These are phyloP conservation scores for Lynx canadensis DNA, from an alignment of 2,113 vertebrate genomes.

Conservation along the genomic window DNA sequence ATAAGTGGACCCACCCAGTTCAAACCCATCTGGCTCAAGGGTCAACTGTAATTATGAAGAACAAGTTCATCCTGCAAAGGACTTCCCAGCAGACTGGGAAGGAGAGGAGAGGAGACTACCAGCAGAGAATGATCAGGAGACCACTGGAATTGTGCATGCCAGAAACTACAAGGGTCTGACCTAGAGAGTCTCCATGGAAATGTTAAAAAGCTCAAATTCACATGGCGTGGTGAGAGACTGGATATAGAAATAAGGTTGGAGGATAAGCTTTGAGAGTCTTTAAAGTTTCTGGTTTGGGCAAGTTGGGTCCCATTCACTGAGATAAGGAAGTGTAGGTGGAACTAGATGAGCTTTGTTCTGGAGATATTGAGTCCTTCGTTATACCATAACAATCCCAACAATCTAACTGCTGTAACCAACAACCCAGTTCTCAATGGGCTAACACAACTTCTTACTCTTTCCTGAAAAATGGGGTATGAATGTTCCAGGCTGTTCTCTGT, in stretches of 20 bases:
- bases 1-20: background rate
- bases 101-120: background rate
- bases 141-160: too few relatives aligned
- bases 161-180: background rate
- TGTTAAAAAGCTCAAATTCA: background rate
- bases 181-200: rapidly evolving
- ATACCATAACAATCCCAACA: background rate
- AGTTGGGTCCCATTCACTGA: background rate
- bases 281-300: background rate
- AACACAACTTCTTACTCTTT: background rate
- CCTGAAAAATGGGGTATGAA: background rate
- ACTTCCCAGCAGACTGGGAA: background rate
- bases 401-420: background rate
- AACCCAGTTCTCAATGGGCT: background rate
- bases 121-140: background rate
- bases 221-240: background rate
- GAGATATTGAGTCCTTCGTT: background rate
- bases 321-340: background rate
- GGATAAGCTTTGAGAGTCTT: background rate
- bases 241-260: background rate
- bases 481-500: background rate
- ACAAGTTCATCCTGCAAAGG: background rate
- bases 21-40: background rate
- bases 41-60: background rate
- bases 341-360: background rate